Evolutionary conservation across 2,113 vertebrate genomes (phyloP).

Genomic region (Ptychochromis oligacanthus): DNA sequence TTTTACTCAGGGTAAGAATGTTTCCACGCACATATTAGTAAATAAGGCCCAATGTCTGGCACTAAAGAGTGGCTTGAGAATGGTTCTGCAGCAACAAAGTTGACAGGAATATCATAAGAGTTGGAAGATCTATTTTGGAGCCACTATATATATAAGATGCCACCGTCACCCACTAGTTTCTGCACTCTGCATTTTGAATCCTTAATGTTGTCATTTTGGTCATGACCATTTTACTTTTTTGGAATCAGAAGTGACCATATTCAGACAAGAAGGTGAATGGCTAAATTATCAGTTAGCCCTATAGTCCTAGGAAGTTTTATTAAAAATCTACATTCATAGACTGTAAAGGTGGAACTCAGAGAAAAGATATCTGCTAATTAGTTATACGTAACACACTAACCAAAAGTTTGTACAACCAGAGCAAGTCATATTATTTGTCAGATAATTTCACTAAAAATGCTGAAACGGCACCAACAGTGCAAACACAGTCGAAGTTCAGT

Average conservation of each 20-base stretch:
- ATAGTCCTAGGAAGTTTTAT: rapidly evolving
- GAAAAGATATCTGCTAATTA: background rate
- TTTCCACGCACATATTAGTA: no score
- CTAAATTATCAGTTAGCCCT: background rate
- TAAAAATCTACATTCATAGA: background rate
- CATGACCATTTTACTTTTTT: background rate
- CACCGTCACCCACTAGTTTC: background rate
- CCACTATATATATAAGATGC: background rate
- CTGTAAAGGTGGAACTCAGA: background rate
- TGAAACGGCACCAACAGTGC: no score
- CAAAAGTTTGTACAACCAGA: background rate
- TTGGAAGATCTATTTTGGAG: background rate
- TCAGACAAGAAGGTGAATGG: background rate
- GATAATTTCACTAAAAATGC: background rate
- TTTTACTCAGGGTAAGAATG: no score
- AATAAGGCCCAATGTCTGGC: no score
- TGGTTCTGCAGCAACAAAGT: rapidly evolving
- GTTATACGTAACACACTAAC: no score
- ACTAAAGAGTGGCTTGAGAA: background rate
- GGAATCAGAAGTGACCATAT: background rate
- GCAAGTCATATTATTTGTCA: background rate
- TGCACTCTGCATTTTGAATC: background rate
- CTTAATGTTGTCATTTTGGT: no score
- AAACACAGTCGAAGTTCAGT: no score
- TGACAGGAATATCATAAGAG: background rate